Evolutionary conservation across 1,140 invertebrate genomes (phyloP), one percentile per base, ranked within the genome.

Genomic region (honey bee (Apis mellifera)): DNA sequence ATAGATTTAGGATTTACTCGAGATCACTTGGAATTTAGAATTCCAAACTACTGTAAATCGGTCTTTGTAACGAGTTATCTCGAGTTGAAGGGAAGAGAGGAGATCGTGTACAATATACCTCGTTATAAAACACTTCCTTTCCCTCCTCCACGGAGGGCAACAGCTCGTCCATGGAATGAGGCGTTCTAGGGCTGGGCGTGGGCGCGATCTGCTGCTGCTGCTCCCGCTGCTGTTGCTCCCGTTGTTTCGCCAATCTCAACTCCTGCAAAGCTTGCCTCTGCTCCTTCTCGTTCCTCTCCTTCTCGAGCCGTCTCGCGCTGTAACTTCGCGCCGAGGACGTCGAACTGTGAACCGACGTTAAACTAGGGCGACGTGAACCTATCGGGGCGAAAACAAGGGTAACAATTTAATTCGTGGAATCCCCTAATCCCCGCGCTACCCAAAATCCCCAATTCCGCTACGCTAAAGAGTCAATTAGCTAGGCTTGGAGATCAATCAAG

Each of bases 281-380:
- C 88, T 97, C 96, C 89, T 97, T 97, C 84, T 97, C 96, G 89
- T 96, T 96, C 52, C 96, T 93, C 89, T 97, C 97, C 85, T 95
- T 95, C 89, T 97, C 97, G 91, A 97, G 96, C 62, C 96, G 94
- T 90, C 96, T 95, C 78, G 96, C 95, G 90, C 97, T 97, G 93
- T 97, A 97, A 93, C 96, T 97, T 88, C 96, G 95, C 71, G 97
- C 96, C 55, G 97, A 97, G 59, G 96, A 97, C 78, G 96, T 96
- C 86, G 96, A 96, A 94, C 97, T 97, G 91, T 97, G 97, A 84
- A 97, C 95, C 76, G 97, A 97, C 81, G 96, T 96, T 94, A 97
- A 94, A 95, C 96, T 97, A 93, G 97, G 96, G 94, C 96, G 95
- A 95, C 97, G 95, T 89, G 97, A 97, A 95, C 97, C 97, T 97